These are phyloP conservation scores for Chelonoidis abingdonii DNA, from an alignment of 2,113 vertebrate genomes.

Conservation along the genomic window DNA sequence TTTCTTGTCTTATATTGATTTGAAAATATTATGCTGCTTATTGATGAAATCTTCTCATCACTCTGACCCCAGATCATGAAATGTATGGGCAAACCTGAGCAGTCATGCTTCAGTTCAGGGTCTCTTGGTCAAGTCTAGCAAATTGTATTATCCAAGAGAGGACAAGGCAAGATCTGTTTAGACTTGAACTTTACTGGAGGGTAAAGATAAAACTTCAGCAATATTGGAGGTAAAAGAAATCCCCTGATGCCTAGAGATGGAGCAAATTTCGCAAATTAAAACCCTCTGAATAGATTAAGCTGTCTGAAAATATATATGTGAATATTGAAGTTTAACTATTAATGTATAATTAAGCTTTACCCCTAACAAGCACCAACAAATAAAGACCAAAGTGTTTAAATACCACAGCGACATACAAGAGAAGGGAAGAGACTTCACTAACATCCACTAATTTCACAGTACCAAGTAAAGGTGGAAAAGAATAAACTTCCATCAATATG, in stretches of 20 bases:
- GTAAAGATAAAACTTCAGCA: not conserved
- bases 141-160: not conserved
- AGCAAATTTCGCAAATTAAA: not conserved
- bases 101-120: not conserved
- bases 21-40: not conserved
- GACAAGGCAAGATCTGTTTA: not conserved
- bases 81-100: not conserved
- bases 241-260: not conserved
- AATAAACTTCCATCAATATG: not conserved
- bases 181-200: not conserved
- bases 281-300: not conserved
- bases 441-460: accelerated
- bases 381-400: not conserved
- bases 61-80: not conserved
- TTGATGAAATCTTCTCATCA: not conserved
- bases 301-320: not conserved
- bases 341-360: not conserved
- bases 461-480: accelerated
- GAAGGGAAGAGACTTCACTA: not conserved
- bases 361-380: not conserved
- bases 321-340: not conserved
- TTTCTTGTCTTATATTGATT: not conserved
- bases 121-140: not conserved
- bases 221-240: not conserved
- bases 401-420: accelerated